Evolutionary conservation across 2,113 vertebrate species (phyloP).

Genomic region (Sialia sialis): DNA sequence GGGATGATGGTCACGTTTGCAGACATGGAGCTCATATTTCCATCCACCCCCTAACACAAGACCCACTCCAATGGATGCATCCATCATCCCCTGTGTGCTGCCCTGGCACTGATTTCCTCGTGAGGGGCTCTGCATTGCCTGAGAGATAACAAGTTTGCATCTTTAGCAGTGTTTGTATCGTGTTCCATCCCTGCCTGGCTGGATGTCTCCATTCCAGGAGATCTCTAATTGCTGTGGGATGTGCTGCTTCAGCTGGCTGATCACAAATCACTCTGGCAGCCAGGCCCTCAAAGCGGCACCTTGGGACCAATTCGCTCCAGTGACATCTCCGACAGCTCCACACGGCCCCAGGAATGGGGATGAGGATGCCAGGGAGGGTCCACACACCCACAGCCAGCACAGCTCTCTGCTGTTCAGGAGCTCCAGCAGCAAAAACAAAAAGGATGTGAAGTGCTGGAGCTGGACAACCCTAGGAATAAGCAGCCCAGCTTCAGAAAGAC

Average conservation of each 20-base stretch:
- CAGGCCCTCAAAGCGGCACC: background rate
- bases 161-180: background rate
- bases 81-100: background rate
- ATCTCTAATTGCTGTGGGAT: background rate
- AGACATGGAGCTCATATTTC: accelerated
- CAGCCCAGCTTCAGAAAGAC: background rate
- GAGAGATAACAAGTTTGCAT: background rate
- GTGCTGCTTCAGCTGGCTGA: background rate
- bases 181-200: background rate
- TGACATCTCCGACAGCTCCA: background rate
- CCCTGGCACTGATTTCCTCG: background rate
- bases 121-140: background rate
- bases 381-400: background rate
- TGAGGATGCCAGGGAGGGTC: background rate
- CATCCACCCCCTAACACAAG: background rate
- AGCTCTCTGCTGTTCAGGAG: background rate
- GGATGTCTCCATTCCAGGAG: background rate
- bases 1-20: background rate
- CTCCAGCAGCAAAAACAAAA: background rate
- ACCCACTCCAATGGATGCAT: accelerated
- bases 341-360: accelerated
- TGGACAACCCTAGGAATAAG: background rate
- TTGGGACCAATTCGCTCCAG: background rate
- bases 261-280: slow-evolving; percentile 3
- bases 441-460: background rate